phyloP scores from a whole-genome alignment of 2,113 vertebrate species.

The Talpa occidentalis region DNA sequence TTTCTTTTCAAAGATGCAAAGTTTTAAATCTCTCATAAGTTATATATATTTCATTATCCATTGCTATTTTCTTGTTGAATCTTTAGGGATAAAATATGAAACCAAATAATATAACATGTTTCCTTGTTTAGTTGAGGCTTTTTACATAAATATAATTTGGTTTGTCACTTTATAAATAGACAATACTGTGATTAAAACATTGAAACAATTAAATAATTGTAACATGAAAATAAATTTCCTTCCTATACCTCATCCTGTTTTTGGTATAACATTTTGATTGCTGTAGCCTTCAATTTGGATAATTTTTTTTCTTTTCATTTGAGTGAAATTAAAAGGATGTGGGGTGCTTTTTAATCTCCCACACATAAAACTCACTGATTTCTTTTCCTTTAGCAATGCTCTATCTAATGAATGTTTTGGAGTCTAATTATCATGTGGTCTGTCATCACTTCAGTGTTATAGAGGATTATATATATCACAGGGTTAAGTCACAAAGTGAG shows the following conservation, averaged over 20 bases:
- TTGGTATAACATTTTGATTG: conserved; percentile 59
- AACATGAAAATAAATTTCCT: conserved; percentile 73
- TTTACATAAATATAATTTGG: conserved; percentile 37
- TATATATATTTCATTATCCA: conserved; percentile 35
- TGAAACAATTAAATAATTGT: conserved; percentile 77
- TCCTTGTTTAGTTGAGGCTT: conserved; percentile 37
- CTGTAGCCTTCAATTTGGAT: conserved; percentile 70
- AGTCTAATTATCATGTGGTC: conserved; percentile 60
- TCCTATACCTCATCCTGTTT: conserved; percentile 75
- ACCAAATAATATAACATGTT: not conserved
- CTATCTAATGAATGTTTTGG: conserved; percentile 69
- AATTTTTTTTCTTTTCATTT: conserved; percentile 76
- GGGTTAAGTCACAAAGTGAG: conserved; percentile 32
- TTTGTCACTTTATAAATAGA: conserved; percentile 42
- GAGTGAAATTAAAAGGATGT: conserved; percentile 73
- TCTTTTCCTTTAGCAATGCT: conserved; percentile 66
- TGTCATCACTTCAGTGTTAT: conserved; percentile 54
- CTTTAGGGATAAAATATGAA: conserved; percentile 32
- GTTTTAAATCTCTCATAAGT: conserved; percentile 25
- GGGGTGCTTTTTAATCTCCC: conserved; percentile 71
- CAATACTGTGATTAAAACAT: conserved; percentile 60
- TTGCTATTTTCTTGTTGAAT: conserved; percentile 39
- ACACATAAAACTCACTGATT: conserved; percentile 55
- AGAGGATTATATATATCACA: conserved; percentile 29
- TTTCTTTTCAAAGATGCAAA: conserved; percentile 40